Evolutionary conservation across 2,113 vertebrate species (phyloP).

Genomic region (Asarcornis scutulata): DNA sequence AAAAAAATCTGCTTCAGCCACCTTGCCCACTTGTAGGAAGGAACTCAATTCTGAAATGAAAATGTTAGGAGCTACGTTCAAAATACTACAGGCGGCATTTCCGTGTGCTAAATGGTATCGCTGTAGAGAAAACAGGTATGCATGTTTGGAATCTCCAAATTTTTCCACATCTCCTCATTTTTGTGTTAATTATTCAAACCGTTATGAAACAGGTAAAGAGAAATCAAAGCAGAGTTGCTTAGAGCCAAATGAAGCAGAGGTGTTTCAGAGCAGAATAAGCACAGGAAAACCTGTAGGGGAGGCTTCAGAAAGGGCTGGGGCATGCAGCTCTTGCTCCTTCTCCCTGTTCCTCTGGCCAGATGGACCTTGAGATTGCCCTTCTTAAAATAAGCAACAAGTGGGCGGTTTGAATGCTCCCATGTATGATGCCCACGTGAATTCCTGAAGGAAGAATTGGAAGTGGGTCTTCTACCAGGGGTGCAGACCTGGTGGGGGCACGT

Average conservation of each 20-base stretch:
- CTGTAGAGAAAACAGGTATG: background rate
- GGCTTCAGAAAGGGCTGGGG: background rate
- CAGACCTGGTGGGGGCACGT: fast-evolving
- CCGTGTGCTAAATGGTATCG: background rate
- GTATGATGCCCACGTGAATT: background rate
- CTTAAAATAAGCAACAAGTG: background rate
- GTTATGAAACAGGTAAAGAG: background rate
- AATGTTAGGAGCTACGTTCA: background rate
- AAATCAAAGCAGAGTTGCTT: background rate
- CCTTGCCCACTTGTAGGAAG: background rate
- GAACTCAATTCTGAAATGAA: background rate
- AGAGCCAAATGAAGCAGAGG: background rate
- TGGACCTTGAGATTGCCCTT: background rate
- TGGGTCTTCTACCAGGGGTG: background rate
- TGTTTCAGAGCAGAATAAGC: background rate
- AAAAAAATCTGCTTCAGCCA: background rate
- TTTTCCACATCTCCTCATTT: background rate
- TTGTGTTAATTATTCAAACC: background rate
- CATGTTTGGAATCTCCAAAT: background rate
- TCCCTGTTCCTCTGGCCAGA: background rate
- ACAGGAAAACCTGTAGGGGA: background rate
- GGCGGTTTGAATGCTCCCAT: background rate
- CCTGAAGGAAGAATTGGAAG: background rate
- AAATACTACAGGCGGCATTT: background rate
- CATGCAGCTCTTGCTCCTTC: fast-evolving